phyloP scores from a whole-genome alignment of 2,888 invertebrate genomes.

The Orthosia cruda region DNA sequence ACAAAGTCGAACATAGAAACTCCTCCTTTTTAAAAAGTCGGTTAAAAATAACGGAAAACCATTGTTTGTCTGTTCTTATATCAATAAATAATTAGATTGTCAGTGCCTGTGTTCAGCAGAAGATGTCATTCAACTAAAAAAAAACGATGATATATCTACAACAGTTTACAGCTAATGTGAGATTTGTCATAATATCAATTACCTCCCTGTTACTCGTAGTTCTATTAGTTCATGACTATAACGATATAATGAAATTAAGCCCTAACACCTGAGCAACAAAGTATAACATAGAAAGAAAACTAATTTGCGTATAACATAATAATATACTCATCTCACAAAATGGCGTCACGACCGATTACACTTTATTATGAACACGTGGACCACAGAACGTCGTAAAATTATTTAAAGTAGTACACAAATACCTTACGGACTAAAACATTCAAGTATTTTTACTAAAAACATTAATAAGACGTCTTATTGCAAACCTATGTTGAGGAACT shows the following conservation, averaged over 20 bases:
- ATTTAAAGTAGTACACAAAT: slow-evolving; percentile 26
- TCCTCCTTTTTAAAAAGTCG: too few relatives aligned
- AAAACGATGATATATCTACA: too few relatives aligned
- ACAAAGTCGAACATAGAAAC: too few relatives aligned
- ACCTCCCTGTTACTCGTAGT: too few relatives aligned
- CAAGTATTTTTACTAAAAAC: slow-evolving; percentile 35
- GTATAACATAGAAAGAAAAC: neutral
- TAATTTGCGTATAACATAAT: neutral
- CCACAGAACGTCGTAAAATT: slow-evolving; percentile 32
- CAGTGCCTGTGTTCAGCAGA: too few relatives aligned
- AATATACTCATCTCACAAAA: neutral
- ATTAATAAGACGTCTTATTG: slow-evolving; percentile 38
- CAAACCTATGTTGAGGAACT: slow-evolving; percentile 26
- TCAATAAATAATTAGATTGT: too few relatives aligned
- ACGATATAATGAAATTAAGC: neutral
- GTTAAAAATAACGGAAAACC: too few relatives aligned
- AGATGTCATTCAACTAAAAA: too few relatives aligned
- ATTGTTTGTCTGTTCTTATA: too few relatives aligned
- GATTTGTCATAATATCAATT: too few relatives aligned
- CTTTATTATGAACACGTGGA: slow-evolving; percentile 49
- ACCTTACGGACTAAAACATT: slow-evolving; percentile 33
- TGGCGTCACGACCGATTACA: slow-evolving; percentile 14
- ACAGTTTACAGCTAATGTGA: too few relatives aligned
- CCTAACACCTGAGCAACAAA: neutral
- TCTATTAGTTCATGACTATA: too few relatives aligned